Conservation (phyloP, 2,113 vertebrate genomes). For the pig (Sus scrofa) region T2T-Sscrofa CM000824.6:152222001-152222500, state of each 20-base stretch:
- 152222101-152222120: no score
- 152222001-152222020: no score
- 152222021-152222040: no score
- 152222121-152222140: no score
- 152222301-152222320: not conserved
- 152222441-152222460: not conserved
- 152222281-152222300: not conserved
- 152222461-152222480: not conserved
- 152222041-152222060: no score
- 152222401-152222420: not conserved
- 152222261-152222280: no score
- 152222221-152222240: not conserved
- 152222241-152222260: not conserved
- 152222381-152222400: not conserved
- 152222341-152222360: not conserved
- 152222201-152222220: not conserved
- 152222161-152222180: not conserved
- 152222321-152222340: not conserved
- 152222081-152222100: no score
- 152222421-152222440: not conserved
- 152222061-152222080: no score
- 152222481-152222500: not conserved
- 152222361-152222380: not conserved
- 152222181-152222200: not conserved
- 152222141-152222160: not conserved